Percentiles rank a stretch among this genome's conserved stretches.
phyloP scores from a whole-genome alignment of 1,140 invertebrate species.

The Atta texana region DNA sequence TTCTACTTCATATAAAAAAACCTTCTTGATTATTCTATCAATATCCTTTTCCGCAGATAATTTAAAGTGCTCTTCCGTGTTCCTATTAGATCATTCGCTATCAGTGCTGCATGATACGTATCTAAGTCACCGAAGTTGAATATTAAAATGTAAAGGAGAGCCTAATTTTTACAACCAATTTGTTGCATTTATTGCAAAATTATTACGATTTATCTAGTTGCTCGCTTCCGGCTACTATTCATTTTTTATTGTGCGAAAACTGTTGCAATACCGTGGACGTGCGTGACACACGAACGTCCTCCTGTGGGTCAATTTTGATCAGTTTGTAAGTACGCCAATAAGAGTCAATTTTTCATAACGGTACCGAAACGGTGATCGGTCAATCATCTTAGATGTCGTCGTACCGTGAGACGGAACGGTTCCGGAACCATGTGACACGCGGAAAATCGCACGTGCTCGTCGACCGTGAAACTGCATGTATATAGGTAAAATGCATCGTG shows the following conservation, averaged over 20 bases:
- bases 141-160: neutral
- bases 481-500: slow-evolving; percentile 64
- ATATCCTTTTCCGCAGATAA: neutral
- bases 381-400: slow-evolving; percentile 73
- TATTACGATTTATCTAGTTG: slow-evolving; percentile 13
- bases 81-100: neutral
- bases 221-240: slow-evolving; percentile 13
- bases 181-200: neutral
- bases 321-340: slow-evolving; percentile 63
- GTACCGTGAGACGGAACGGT: slow-evolving; percentile 71
- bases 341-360: slow-evolving; percentile 75
- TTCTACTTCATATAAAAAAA: neutral
- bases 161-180: neutral
- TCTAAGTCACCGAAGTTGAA: slow-evolving; percentile 21
- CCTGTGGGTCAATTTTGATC: slow-evolving; percentile 44
- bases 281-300: slow-evolving; percentile 37
- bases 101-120: slow-evolving; percentile 14
- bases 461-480: slow-evolving; percentile 58
- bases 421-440: slow-evolving; percentile 38
- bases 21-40: neutral
- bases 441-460: slow-evolving; percentile 64
- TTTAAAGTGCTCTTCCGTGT: slow-evolving; percentile 23
- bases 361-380: slow-evolving; percentile 65
- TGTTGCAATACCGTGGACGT: neutral
- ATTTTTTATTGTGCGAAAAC: neutral